Evolutionary conservation across 2,888 invertebrate genomes (phyloP).

Genomic region (Phalera bucephala): DNA sequence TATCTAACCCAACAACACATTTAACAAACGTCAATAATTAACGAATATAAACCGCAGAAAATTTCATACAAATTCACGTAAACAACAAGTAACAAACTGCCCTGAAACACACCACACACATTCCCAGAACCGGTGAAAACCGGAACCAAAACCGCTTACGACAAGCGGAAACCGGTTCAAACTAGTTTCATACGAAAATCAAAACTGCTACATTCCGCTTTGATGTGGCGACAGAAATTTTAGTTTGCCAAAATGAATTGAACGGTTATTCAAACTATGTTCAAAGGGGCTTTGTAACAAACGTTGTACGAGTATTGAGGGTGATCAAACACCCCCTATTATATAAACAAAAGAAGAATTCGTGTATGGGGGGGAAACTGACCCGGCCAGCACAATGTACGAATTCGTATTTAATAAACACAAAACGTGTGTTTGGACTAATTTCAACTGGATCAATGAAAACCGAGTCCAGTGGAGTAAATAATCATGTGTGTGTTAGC

Average conservation of each 20-base stretch:
- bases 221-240: slow-evolving; percentile 47
- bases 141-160: slow-evolving; percentile 19
- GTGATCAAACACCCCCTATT: slow-evolving; percentile 22
- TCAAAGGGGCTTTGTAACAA: slow-evolving; percentile 10
- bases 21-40: too few relatives aligned
- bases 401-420: slow-evolving; percentile 8
- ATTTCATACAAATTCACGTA: too few relatives aligned
- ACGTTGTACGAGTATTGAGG: slow-evolving; percentile 16
- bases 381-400: slow-evolving; percentile 3
- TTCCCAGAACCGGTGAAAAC: slow-evolving; percentile 16
- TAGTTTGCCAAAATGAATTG: slow-evolving; percentile 17
- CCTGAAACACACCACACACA: slow-evolving; percentile 16
- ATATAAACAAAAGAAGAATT: slow-evolving; percentile 9
- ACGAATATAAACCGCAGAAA: too few relatives aligned
- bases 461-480: too few relatives aligned
- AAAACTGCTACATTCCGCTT: slow-evolving; percentile 36
- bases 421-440: slow-evolving; percentile 7
- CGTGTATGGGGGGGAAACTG: background rate
- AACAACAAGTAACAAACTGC: slow-evolving; percentile 19
- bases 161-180: slow-evolving; percentile 26
- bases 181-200: slow-evolving; percentile 34
- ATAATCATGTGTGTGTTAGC: too few relatives aligned
- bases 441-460: too few relatives aligned
- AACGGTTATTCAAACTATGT: slow-evolving; percentile 24
- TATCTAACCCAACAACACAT: too few relatives aligned